Conservation (phyloP, 1,140 invertebrate genomes). For the Calosoma granatense region DNA sequence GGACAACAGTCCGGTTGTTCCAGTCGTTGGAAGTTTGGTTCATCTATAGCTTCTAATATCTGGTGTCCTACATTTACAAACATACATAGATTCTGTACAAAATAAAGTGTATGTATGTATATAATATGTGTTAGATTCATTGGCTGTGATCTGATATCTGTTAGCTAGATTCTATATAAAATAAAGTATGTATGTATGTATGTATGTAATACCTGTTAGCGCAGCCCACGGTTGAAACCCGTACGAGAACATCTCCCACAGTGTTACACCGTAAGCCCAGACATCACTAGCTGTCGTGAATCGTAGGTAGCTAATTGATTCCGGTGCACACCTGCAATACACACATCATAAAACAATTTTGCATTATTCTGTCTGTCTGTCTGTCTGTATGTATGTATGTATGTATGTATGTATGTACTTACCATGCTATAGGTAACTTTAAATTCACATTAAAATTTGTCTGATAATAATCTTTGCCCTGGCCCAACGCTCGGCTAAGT, state of each 20-base stretch:
- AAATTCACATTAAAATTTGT: slow-evolving; percentile 97
- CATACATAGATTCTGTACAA: not conserved
- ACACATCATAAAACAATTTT: not conserved
- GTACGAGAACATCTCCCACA: slow-evolving; percentile 99
- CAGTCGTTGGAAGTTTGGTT: slow-evolving; percentile 78
- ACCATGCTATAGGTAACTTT: slow-evolving; percentile 96
- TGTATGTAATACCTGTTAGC: slow-evolving; percentile 82
- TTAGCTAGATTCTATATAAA: not conserved
- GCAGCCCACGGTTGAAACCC: slow-evolving; percentile 97
- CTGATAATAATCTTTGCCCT: slow-evolving; percentile 98
- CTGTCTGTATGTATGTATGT: too few species aligned
- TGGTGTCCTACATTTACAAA: slow-evolving; percentile 51
- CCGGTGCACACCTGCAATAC: slow-evolving; percentile 76
- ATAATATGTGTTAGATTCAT: too few species aligned
- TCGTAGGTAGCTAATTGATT: slow-evolving; percentile 91
- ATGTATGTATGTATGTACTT: slow-evolving; percentile 30
- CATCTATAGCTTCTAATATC: slow-evolving; percentile 92
- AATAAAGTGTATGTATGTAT: too few species aligned
- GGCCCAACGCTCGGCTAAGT: slow-evolving; percentile 86
- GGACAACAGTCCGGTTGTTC: slow-evolving; percentile 94
- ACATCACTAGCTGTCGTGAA: slow-evolving; percentile 96
- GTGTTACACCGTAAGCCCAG: slow-evolving; percentile 95
- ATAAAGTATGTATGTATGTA: not conserved
- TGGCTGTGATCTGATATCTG: not conserved
- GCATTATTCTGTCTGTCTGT: not conserved